These are phyloP conservation scores for Pseudomugil tenellus DNA, from an alignment of 2,797 vertebrate genomes.

Conservation along the genomic window DNA sequence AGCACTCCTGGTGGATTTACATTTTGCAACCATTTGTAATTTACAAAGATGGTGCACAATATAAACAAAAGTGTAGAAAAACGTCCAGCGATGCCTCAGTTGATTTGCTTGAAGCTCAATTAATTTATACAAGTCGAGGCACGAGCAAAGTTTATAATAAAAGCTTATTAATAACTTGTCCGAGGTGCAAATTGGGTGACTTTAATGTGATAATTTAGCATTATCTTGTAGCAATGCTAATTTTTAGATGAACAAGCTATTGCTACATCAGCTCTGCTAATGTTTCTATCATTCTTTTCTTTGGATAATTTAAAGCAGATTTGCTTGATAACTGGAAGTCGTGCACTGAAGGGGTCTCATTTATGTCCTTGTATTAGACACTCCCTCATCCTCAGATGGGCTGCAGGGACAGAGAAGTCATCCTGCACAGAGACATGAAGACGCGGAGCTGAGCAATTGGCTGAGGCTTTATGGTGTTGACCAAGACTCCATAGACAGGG, in stretches of 20 bases:
- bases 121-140: conserved; percentile 4
- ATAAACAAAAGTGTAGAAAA: background rate
- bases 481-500: conserved; percentile 89
- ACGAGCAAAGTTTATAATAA: background rate
- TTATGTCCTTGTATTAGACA: conserved; percentile 76
- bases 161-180: conserved; percentile 4
- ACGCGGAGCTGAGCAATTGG: conserved; percentile 89
- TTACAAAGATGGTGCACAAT: no score
- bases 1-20: background rate
- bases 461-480: conserved; percentile 88
- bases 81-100: background rate
- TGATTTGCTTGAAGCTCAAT: background rate
- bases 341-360: conserved; percentile 9
- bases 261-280: background rate
- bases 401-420: conserved; percentile 62
- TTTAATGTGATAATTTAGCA: background rate
- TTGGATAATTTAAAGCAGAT: background rate
- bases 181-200: conserved; percentile 14
- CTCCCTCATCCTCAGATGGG: conserved; percentile 68
- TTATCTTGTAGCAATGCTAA: background rate
- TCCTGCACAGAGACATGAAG: conserved; percentile 66
- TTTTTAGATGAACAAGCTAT: background rate
- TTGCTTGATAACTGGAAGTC: background rate
- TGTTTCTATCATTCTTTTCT: no score
- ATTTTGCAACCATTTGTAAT: background rate